A percentile compares a stretch with the other conserved stretches of the same genome.
phyloP scores from a whole-genome alignment of 2,797 vertebrate genomes.

The Eleutherodactylus coqui region DNA sequence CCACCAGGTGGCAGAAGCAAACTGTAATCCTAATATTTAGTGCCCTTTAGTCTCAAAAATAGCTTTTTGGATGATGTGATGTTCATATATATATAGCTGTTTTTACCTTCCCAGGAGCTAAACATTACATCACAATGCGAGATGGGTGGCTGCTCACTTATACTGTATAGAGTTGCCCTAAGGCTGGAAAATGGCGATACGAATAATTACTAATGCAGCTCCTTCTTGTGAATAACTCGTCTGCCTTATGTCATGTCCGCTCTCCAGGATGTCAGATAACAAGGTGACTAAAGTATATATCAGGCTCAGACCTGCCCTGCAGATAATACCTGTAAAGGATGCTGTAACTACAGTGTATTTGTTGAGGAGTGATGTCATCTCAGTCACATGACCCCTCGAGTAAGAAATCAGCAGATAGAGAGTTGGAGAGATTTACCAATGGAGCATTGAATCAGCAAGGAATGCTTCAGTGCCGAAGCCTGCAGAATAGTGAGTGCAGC shows the following conservation, averaged over 20 bases:
- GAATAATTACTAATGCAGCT: background rate
- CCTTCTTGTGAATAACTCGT: too few species aligned
- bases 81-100: background rate
- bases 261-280: too few species aligned
- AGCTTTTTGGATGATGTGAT: background rate
- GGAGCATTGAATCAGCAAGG: too few species aligned
- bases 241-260: too few species aligned
- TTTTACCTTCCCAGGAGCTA: too few species aligned
- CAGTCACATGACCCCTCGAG: background rate
- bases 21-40: background rate
- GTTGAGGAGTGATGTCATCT: background rate
- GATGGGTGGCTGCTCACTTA: background rate
- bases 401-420: background rate
- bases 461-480: too few species aligned
- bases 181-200: background rate
- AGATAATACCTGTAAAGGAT: background rate
- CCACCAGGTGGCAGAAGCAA: constrained; percentile 8
- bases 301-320: background rate
- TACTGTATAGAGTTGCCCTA: background rate
- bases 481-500: too few species aligned
- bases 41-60: background rate
- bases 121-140: background rate
- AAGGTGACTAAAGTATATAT: too few species aligned
- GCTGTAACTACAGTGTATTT: background rate
- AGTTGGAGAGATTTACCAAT: too few species aligned